Conservation (phyloP, 2,888 invertebrate species). For the Heterodera filipjevi region DNA sequence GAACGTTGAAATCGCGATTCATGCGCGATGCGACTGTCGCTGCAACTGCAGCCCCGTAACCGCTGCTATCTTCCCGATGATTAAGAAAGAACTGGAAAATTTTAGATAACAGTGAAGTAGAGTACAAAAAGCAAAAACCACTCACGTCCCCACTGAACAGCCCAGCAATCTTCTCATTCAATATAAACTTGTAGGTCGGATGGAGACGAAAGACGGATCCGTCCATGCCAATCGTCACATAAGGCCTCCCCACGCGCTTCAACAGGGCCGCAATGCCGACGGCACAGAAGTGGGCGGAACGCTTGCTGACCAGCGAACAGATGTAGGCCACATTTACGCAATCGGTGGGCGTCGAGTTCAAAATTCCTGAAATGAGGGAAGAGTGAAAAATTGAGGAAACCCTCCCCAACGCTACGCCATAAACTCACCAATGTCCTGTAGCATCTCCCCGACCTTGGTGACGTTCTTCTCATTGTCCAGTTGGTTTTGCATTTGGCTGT, state of each 20-base stretch:
- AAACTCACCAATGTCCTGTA: constrained; percentile 82
- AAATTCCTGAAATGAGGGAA: constrained; percentile 14
- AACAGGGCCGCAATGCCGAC: constrained; percentile 78
- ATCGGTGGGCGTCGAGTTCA: constrained; percentile 77
- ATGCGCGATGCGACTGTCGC: constrained; percentile 77
- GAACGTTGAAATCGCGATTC: too few species aligned
- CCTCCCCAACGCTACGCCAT: constrained; percentile 35
- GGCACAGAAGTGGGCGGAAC: constrained; percentile 89
- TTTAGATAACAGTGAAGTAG: too few species aligned
- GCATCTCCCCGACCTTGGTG: constrained; percentile 69
- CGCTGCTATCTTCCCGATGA: constrained; percentile 93
- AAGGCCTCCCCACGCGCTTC: constrained; percentile 84
- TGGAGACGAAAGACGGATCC: constrained; percentile 84
- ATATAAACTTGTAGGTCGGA: constrained; percentile 58
- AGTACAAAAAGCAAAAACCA: too few species aligned
- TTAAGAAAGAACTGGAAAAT: constrained; percentile 80
- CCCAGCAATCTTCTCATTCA: constrained; percentile 59
- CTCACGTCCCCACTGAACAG: constrained; percentile 46
- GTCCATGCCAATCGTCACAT: constrained; percentile 91
- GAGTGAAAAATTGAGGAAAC: too few species aligned
- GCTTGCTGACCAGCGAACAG: constrained; percentile 78
- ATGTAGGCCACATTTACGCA: constrained; percentile 88
- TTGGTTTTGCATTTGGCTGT: constrained; percentile 51
- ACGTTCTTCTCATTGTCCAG: constrained; percentile 56
- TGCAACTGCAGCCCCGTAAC: constrained; percentile 91